A percentile compares a stretch with the other conserved stretches of the same genome.
phyloP scores from a whole-genome alignment of 2,888 invertebrate genomes.

The Icerya purchasi region DNA sequence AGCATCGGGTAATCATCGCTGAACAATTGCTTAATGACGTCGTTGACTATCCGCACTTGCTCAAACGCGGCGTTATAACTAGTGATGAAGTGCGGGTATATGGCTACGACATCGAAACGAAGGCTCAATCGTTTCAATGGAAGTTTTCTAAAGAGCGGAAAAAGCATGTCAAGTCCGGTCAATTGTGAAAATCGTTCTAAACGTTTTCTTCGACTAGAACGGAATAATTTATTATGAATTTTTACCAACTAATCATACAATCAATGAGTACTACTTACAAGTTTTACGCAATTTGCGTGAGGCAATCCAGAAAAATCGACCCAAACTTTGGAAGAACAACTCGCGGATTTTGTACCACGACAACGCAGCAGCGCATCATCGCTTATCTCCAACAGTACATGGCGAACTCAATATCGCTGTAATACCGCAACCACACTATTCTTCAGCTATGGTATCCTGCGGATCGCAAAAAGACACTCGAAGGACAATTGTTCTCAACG shows the following conservation, averaged over 20 bases:
- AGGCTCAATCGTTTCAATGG: not conserved
- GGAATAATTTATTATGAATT: not conserved
- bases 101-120: no score
- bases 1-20: no score
- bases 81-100: not conserved
- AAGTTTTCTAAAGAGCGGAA: not conserved
- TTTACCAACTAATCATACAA: not conserved
- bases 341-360: not conserved
- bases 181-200: not conserved
- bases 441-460: not conserved
- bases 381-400: not conserved
- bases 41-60: not conserved
- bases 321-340: not conserved
- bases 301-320: not conserved
- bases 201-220: not conserved
- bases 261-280: not conserved
- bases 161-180: not conserved
- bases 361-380: not conserved
- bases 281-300: not conserved
- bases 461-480: not conserved
- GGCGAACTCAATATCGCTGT: not conserved
- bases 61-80: not conserved
- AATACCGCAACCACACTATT: not conserved
- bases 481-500: not conserved
- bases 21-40: not conserved